A percentile compares a stretch with the other conserved stretches of the same genome.
Evolutionary conservation across 1,140 invertebrate genomes (phyloP).

Genomic region (Neodiprion fabricii): DNA sequence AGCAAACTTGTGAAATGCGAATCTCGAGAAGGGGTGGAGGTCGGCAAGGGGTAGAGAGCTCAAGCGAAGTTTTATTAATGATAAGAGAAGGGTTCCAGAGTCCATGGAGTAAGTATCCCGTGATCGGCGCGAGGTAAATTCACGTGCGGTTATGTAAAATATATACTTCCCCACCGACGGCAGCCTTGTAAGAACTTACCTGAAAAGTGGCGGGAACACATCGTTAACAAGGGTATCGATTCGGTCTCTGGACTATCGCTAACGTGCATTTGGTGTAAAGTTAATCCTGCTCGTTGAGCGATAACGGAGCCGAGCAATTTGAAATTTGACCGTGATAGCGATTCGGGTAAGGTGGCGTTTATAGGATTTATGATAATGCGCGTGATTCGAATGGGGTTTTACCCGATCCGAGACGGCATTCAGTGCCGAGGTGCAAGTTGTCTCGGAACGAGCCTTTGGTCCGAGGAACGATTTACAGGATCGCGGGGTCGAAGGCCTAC

Average conservation of each 20-base stretch:
- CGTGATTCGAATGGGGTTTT: conserved; percentile 22
- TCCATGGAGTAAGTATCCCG: too few relatives aligned
- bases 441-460: not conserved
- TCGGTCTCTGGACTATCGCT: not conserved
- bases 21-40: too few relatives aligned
- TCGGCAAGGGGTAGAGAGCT: too few relatives aligned
- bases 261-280: conserved; percentile 3
- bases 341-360: conserved; percentile 24
- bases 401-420: conserved; percentile 27
- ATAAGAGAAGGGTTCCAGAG: too few relatives aligned
- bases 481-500: not conserved
- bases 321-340: conserved; percentile 34
- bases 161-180: too few relatives aligned
- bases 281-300: conserved; percentile 5
- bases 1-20: too few relatives aligned
- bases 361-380: conserved; percentile 43
- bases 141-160: too few relatives aligned
- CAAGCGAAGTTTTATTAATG: too few relatives aligned
- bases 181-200: too few relatives aligned
- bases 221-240: conserved; percentile 6
- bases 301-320: conserved; percentile 2
- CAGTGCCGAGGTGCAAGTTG: not conserved
- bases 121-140: too few relatives aligned
- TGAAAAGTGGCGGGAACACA: not conserved
- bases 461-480: not conserved